These are phyloP conservation scores for Morinoia aosen DNA, from an alignment of 2,888 invertebrate species.

Conservation along the genomic window DNA sequence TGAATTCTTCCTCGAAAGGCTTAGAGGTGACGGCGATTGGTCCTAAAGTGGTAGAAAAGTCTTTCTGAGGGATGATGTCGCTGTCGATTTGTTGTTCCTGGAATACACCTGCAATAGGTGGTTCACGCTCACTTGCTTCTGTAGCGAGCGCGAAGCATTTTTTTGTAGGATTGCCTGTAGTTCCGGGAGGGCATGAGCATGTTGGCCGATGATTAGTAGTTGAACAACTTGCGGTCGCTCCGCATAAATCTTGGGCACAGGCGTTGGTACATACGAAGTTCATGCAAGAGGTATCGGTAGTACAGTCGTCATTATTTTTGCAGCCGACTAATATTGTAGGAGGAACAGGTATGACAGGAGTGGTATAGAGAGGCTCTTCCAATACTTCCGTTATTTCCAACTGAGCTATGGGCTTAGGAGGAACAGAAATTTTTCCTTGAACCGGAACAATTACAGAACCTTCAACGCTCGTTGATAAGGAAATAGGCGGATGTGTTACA, in stretches of 20 bases:
- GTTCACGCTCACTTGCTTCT: constrained; percentile 14
- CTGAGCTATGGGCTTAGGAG: constrained; percentile 56
- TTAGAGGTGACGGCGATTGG: constrained; percentile 28
- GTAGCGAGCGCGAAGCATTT: constrained; percentile 61
- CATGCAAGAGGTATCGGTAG: constrained; percentile 84
- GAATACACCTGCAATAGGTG: constrained; percentile 48
- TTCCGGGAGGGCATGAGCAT: constrained; percentile 89
- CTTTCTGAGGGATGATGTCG: constrained; percentile 23
- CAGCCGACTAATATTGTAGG: constrained; percentile 60
- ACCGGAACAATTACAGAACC: constrained; percentile 59
- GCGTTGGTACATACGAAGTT: constrained; percentile 71
- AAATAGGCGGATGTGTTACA: constrained; percentile 56
- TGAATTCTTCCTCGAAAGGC: neutral
- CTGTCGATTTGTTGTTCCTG: neutral
- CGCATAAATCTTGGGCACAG: constrained; percentile 80
- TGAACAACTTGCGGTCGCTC: constrained; percentile 84
- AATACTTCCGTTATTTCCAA: neutral
- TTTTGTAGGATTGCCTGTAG: constrained; percentile 83
- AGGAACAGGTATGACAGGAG: constrained; percentile 45
- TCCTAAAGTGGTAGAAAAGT: constrained; percentile 35
- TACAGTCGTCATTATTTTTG: constrained; percentile 76
- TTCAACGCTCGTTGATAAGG: constrained; percentile 51
- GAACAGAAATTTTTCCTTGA: constrained; percentile 56
- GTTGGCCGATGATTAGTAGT: constrained; percentile 89
- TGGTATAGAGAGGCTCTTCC: constrained; percentile 68